phyloP scores from a whole-genome alignment of 2,113 vertebrate species.

The Echinops telfairi region DNA sequence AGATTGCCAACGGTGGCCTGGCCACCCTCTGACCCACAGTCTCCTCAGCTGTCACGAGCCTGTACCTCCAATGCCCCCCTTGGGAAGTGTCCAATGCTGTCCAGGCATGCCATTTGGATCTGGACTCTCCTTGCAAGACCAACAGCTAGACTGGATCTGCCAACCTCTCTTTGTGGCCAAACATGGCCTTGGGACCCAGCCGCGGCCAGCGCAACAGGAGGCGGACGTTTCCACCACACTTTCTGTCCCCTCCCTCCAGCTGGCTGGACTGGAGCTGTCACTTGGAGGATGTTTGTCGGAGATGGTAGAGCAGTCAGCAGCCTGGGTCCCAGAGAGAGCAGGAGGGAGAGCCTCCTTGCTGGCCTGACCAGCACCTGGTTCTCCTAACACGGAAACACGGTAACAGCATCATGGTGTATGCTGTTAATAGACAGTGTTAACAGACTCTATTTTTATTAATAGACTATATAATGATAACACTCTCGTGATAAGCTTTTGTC shows the following conservation, averaged over 20 bases:
- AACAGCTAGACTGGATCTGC: neutral
- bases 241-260: neutral
- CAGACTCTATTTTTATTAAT: neutral
- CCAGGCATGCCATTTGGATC: neutral
- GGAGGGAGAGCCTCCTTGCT: neutral
- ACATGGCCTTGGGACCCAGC: neutral
- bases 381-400: neutral
- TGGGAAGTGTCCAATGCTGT: neutral
- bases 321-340: neutral
- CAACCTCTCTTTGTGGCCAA: accelerated
- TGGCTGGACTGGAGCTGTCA: neutral
- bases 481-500: neutral
- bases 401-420: too few relatives aligned
- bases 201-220: neutral
- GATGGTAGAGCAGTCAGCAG: neutral
- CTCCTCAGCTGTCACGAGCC: accelerated
- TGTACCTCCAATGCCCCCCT: neutral
- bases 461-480: neutral
- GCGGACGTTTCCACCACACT: too few relatives aligned
- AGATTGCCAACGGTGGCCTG: neutral
- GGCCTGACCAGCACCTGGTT: neutral
- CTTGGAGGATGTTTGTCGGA: neutral
- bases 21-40: accelerated
- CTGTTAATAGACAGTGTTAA: neutral
- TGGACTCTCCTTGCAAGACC: neutral